Percentiles rank a stretch among this genome's conserved stretches.
phyloP scores from a whole-genome alignment of 2,113 vertebrate genomes.

The Hassar affinis region DNA sequence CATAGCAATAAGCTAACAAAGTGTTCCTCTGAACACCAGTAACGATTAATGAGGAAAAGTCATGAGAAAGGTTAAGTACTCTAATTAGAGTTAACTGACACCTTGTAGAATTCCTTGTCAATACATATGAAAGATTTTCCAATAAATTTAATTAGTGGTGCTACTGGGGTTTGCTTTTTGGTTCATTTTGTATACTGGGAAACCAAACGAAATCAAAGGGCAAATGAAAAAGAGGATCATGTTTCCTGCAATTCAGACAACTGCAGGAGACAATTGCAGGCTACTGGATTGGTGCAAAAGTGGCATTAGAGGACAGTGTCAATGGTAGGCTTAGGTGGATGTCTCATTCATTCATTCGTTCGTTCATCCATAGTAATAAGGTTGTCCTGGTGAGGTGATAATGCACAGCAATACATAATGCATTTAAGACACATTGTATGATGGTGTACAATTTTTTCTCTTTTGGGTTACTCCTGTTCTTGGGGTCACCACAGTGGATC shows the following conservation, averaged over 20 bases:
- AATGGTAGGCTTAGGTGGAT: not conserved
- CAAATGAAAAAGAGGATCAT: not conserved
- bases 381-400: not conserved
- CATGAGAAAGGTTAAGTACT: conserved; percentile 20
- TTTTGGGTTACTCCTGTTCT: too few relatives aligned
- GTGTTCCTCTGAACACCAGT: not conserved
- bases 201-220: conserved; percentile 2
- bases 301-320: not conserved
- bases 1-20: not conserved
- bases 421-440: not conserved
- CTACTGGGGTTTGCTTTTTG: not conserved
- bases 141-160: conserved; percentile 13
- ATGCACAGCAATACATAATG: not conserved
- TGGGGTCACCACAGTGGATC: not conserved
- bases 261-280: too few relatives aligned
- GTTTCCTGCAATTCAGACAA: not conserved
- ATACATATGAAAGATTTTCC: conserved; percentile 13
- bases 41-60: conserved; percentile 8
- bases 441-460: too few relatives aligned
- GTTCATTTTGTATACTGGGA: not conserved
- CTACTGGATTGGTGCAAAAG: not conserved
- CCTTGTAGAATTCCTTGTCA: not conserved
- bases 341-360: not conserved
- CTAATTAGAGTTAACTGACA: not conserved
- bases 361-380: not conserved